Percentiles rank a stretch among this genome's conserved stretches.
Conservation (phyloP, 92 coral and sea anemone species). For the Pocillopora meandrina region DNA sequence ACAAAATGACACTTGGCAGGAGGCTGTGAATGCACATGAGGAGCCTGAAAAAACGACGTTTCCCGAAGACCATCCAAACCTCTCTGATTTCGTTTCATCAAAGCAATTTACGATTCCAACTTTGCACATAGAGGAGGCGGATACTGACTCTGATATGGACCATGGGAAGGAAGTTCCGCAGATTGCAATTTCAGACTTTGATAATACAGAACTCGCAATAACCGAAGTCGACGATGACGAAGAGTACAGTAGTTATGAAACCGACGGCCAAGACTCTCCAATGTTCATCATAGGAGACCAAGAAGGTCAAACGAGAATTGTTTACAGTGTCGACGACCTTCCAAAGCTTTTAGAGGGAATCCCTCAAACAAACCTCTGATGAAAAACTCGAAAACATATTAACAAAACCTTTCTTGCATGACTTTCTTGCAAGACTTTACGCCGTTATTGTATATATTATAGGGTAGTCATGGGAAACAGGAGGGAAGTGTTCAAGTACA, state of each 20-base stretch:
- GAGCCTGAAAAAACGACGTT: background rate
- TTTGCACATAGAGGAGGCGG: constrained; percentile 61
- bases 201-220: constrained; percentile 51
- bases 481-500: too few species aligned
- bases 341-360: constrained; percentile 66
- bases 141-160: constrained; percentile 32
- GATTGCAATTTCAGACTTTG: constrained; percentile 71
- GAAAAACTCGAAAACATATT: background rate
- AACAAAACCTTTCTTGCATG: background rate
- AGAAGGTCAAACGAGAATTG: constrained; percentile 51
- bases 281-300: constrained; percentile 51
- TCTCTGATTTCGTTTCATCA: background rate
- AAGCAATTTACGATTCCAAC: constrained; percentile 54
- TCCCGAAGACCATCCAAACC: background rate
- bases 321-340: constrained; percentile 67
- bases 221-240: constrained; percentile 24
- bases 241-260: constrained; percentile 14
- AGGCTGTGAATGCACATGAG: background rate
- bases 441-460: background rate
- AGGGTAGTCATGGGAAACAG: too few species aligned
- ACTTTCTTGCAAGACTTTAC: background rate
- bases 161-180: constrained; percentile 43
- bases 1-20: background rate
- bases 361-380: constrained; percentile 69
- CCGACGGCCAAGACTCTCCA: constrained; percentile 4